A percentile compares a stretch with the other conserved stretches of the same genome.
phyloP scores from a whole-genome alignment of 2,888 invertebrate genomes.

The Leucophenga montana region DNA sequence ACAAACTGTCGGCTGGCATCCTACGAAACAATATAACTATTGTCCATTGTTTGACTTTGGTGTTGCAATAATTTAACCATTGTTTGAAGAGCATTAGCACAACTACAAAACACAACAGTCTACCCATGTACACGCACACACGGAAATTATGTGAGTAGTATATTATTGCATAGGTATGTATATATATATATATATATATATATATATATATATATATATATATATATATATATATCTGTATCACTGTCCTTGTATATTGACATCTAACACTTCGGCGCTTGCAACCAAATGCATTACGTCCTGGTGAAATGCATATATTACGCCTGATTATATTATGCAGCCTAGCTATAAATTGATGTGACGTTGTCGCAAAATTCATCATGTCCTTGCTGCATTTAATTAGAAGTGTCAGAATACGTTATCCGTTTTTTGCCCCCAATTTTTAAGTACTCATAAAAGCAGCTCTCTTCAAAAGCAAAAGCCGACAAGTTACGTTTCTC shows the following conservation, averaged over 20 bases:
- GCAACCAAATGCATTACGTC: too few relatives aligned
- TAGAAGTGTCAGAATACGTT: slow-evolving; percentile 6
- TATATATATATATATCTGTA: too few relatives aligned
- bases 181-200: too few relatives aligned
- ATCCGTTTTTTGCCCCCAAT: not conserved
- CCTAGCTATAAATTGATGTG: not conserved
- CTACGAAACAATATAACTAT: not conserved
- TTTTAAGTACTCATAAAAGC: not conserved
- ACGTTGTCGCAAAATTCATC: not conserved
- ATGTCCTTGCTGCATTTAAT: slow-evolving; percentile 10
- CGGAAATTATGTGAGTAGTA: slow-evolving; percentile 1
- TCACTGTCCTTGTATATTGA: slow-evolving; percentile 47
- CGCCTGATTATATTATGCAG: too few relatives aligned
- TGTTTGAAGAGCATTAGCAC: slow-evolving; percentile 16
- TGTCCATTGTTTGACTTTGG: slow-evolving; percentile 11
- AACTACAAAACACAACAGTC: not conserved
- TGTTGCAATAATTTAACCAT: slow-evolving; percentile 27
- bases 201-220: too few relatives aligned
- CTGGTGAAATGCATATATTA: too few relatives aligned
- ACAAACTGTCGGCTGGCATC: not conserved
- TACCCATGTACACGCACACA: not conserved
- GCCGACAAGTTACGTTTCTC: slow-evolving; percentile 11
- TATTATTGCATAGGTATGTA: slow-evolving; percentile 33
- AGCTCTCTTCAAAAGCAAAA: slow-evolving; percentile 7
- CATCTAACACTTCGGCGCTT: slow-evolving; percentile 54